Conservation (phyloP, 1,140 invertebrate species). For the Mycetomoellerius zeteki region DNA sequence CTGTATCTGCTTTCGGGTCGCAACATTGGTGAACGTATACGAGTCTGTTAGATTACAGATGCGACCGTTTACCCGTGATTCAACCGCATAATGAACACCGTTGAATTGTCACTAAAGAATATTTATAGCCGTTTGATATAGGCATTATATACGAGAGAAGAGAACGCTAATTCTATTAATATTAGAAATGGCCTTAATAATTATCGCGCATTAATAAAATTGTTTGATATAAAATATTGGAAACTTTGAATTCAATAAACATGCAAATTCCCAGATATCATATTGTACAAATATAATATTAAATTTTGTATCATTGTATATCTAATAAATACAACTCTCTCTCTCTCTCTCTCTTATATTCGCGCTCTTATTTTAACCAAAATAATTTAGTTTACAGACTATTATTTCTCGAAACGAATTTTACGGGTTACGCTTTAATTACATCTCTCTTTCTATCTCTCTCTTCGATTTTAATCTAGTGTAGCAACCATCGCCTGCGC, state of each 20-base stretch:
- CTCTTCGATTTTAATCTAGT: conserved; percentile 55
- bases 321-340: background rate
- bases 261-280: background rate
- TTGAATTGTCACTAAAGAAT: conserved; percentile 58
- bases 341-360: background rate
- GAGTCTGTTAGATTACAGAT: conserved; percentile 66
- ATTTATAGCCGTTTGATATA: conserved; percentile 63
- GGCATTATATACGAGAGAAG: background rate
- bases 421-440: conserved; percentile 42
- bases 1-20: conserved; percentile 72
- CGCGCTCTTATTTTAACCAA: background rate
- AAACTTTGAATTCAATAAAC: background rate
- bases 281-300: background rate
- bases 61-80: conserved; percentile 71
- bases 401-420: conserved; percentile 47
- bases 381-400: conserved; percentile 21
- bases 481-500: conserved; percentile 35
- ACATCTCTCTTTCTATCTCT: background rate
- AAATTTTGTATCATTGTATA: background rate
- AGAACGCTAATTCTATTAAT: conserved; percentile 15
- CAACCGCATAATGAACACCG: conserved; percentile 69
- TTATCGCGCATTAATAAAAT: background rate
- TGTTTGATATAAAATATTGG: background rate
- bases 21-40: conserved; percentile 62
- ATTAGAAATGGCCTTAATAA: background rate